A percentile compares a stretch with the other conserved stretches of the same genome.
Evolutionary conservation across 2,888 invertebrate species (phyloP).

Genomic region (Chironomus riparius): DNA sequence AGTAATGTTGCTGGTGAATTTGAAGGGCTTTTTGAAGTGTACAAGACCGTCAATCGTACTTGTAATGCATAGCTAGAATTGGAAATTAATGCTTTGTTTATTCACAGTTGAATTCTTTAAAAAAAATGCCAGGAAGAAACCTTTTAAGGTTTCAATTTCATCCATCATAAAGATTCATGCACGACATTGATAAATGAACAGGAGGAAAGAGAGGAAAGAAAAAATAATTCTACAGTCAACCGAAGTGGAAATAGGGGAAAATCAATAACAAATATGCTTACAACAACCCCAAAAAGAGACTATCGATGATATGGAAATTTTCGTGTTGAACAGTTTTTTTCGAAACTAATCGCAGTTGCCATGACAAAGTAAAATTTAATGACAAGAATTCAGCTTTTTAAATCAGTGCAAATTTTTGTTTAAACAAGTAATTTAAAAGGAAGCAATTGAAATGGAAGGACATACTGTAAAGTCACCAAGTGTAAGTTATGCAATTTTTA

Average conservation of each 20-base stretch:
- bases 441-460: not conserved
- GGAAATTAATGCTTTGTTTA: not conserved
- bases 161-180: not conserved
- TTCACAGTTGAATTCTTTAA: not conserved
- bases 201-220: not conserved
- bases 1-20: constrained; percentile 36
- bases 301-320: constrained; percentile 1
- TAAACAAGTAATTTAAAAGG: not conserved
- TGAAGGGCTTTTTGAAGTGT: constrained; percentile 40
- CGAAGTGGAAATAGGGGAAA: not conserved
- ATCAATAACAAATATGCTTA: constrained; percentile 1
- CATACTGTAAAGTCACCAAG: not conserved
- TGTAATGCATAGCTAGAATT: constrained; percentile 38
- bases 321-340: not conserved
- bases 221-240: not conserved
- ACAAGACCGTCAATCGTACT: constrained; percentile 39
- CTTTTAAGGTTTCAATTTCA: constrained; percentile 1
- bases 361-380: constrained; percentile 10
- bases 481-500: not conserved
- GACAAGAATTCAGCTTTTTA: constrained; percentile 5
- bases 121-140: not conserved
- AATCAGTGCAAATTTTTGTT: not conserved
- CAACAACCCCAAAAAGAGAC: not conserved
- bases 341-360: constrained; percentile 8
- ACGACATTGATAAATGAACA: constrained; percentile 18